A percentile compares a stretch with the other conserved stretches of the same genome.
These are phyloP conservation scores for Drosophila koepferae DNA, from an alignment of 2,888 invertebrate species.

Conservation along the genomic window DNA sequence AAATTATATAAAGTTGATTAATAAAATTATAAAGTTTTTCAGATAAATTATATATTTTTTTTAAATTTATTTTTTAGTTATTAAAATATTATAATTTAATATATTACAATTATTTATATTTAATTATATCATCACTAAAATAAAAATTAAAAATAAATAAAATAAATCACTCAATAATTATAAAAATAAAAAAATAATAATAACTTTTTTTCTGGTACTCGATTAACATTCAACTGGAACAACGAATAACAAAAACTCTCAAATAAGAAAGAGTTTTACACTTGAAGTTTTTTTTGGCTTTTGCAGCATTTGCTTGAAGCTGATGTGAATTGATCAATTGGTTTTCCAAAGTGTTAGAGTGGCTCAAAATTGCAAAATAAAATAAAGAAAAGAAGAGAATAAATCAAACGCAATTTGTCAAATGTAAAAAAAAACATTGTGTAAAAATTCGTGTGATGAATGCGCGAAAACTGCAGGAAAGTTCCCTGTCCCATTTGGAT, in stretches of 20 bases:
- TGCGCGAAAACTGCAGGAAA: conserved; percentile 82
- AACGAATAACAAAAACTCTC: too few relatives aligned
- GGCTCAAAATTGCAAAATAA: conserved; percentile 2
- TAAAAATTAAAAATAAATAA: too few relatives aligned
- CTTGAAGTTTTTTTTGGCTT: conserved; percentile 3
- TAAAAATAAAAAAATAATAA: too few relatives aligned
- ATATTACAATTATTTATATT: too few relatives aligned
- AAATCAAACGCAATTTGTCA: conserved; percentile 11
- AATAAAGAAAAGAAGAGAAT: background rate
- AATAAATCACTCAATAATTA: too few relatives aligned
- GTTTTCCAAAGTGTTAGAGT: conserved; percentile 17
- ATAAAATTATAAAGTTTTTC: too few relatives aligned
- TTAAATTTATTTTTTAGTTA: too few relatives aligned
- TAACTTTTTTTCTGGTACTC: too few relatives aligned
- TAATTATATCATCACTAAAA: background rate
- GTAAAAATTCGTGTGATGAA: conserved; percentile 79
- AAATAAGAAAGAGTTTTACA: background rate
- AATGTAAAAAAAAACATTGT: conserved; percentile 27
- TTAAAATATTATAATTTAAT: too few relatives aligned
- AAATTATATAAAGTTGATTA: too few relatives aligned
- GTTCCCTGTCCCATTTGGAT: conserved; percentile 84
- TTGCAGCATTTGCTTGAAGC: conserved; percentile 16
- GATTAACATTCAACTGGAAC: background rate
- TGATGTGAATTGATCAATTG: conserved; percentile 7
- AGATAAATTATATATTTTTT: too few relatives aligned